Conservation (phyloP, 2,113 vertebrate genomes). For the Sinocyclocheilus maitianheensis region DNA sequence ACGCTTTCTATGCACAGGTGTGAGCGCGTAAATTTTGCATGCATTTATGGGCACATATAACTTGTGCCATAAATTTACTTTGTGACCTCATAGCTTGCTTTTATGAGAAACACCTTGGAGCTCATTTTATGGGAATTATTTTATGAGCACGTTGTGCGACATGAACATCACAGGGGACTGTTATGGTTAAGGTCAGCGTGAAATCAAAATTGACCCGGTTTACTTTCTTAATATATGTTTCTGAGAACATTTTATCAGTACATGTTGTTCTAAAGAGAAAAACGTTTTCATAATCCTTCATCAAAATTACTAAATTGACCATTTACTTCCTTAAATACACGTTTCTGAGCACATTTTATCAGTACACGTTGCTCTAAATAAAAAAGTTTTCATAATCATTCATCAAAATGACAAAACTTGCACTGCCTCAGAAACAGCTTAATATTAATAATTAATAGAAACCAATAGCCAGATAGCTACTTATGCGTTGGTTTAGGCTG, state of each 20-base stretch:
- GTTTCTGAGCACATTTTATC: background rate
- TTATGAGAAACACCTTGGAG: constrained; percentile 21
- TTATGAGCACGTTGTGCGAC: background rate
- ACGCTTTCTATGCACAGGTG: background rate
- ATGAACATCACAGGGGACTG: background rate
- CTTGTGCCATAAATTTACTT: background rate
- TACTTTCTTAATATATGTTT: background rate
- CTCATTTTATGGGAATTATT: constrained; percentile 19
- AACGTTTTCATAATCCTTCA: background rate
- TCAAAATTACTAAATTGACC: background rate
- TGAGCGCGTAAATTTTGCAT: background rate
- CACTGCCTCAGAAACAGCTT: background rate
- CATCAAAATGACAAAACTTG: background rate
- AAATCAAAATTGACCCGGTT: constrained; percentile 12
- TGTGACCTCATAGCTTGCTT: constrained; percentile 6
- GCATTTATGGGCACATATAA: background rate
- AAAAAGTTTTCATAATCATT: background rate
- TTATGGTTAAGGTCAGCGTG: background rate
- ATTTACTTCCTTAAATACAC: background rate
- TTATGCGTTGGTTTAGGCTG: background rate
- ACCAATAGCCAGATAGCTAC: background rate
- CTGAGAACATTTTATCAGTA: background rate
- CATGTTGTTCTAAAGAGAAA: background rate
- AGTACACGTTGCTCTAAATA: background rate
- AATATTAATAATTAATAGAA: background rate